Conservation (phyloP, 2,113 vertebrate genomes). For the Zonotrichia leucophrys region DNA sequence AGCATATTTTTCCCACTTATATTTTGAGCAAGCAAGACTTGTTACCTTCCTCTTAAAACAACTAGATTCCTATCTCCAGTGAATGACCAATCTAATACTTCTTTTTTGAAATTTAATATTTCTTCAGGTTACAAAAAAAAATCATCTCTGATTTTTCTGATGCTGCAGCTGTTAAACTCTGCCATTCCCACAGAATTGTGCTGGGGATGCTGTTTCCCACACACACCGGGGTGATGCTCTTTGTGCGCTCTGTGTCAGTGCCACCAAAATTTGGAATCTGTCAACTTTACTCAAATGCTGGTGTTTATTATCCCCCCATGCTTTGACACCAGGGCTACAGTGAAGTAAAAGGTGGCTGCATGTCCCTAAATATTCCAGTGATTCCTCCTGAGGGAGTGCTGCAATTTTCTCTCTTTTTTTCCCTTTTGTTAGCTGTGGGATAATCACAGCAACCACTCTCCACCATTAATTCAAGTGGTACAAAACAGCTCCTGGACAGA, state of each 20-base stretch:
- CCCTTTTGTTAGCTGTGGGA: not conserved
- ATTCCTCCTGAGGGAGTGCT: not conserved
- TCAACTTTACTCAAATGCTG: not conserved
- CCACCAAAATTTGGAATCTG: not conserved
- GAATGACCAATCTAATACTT: not conserved
- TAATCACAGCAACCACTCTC: not conserved
- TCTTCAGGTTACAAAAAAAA: not conserved
- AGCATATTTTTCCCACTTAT: not conserved
- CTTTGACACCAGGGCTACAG: not conserved
- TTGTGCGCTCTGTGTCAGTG: not conserved
- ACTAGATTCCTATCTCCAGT: not conserved
- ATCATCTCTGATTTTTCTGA: not conserved
- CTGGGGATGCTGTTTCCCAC: not conserved
- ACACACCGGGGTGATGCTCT: not conserved
- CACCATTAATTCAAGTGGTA: not conserved
- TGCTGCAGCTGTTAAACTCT: not conserved
- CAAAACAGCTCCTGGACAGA: not conserved
- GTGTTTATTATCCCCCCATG: not conserved
- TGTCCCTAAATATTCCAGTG: not conserved
- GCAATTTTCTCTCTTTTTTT: not conserved
- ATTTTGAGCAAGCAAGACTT: not conserved
- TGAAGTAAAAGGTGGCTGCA: not conserved
- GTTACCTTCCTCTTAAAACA: not conserved
- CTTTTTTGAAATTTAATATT: not conserved
- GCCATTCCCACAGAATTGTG: not conserved